Base-by-base conservation (phyloP, 2,888 invertebrate species). In the Tupiocoris notatus region DNA sequence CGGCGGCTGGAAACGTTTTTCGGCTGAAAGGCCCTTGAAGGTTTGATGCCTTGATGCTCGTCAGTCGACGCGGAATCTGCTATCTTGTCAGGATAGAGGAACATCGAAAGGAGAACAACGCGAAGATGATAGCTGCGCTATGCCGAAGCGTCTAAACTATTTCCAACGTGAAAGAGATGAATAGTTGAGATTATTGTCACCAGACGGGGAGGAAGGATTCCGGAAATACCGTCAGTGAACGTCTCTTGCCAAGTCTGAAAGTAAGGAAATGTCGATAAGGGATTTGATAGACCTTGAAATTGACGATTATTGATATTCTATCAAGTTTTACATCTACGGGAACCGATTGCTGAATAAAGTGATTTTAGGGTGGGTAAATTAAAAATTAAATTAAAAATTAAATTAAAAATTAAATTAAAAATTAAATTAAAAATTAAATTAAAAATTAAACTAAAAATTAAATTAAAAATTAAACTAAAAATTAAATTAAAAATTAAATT, bases 151-250 rank as follows among this genome's bases (percentile, higher is more conserved):
- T 39, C 56, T 21, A n/a, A 73, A 73, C 73, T 73, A 73, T 73
- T 73, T 39, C 24, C 21, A 62, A 62, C 73, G 39, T 61, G 73
- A 56, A 62, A 6, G 62, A 62, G 61, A 73, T 73, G 62, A 73
- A 73, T 73, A 73, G 73, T 73, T 73, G 73, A 54, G 73, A 73
- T 73, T 59, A 73, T 73, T 73, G 73, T 73, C 73, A 62, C 73
- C 59, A 61, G 54, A 39, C 61, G 62, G 21, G 21, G 7, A n/a
- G 20, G 73, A 62, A 62, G 62, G 62, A 22, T 21, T 62, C 22
- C 62, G 39, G 39, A 39, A 39, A 39, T 39, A 39, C 39, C 39
- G 6, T 39, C 39, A 3, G 3, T 39, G 39, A 7, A 39, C 12
- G 39, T 3, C 39, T 12, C 39, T 12, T 39, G 3, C 12, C 39